Base-by-base conservation (phyloP, 2,113 vertebrate species). In the Seriola quinqueradiata region DNA sequence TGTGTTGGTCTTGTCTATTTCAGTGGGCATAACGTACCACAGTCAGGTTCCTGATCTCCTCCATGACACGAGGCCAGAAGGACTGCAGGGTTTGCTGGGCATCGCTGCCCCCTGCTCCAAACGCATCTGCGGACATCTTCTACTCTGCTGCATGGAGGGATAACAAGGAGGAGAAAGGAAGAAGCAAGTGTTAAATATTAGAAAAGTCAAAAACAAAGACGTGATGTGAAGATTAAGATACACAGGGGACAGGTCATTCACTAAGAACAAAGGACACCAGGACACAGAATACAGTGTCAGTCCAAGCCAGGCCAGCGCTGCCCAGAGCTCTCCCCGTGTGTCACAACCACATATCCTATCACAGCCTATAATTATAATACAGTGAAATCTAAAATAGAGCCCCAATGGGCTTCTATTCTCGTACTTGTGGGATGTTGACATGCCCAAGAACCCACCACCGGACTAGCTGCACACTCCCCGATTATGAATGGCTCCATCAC, bases 51-150 rank as follows among this genome's bases (percentile, higher is more conserved):
- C 97, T 96, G 71, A 99, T 99, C 92, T 99, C 98, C 87, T 99
- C 98, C 97, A 99, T 99, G 77, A 99, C 97, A 0, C 97, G 96
- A 8, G 98, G 98, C 98, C 98, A 99, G 94, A 99, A 99, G 83
- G 97, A 98, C 94, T 99, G 98, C 1, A 99, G 93, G 84, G 96
- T 98, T 70, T 99, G 97, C 95, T 99, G 98, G 72, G 98, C 98
- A 92, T 99, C 98, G 70, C 96, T 98, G 90, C 90, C 96, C 19
- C 96, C 92, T 0, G 96, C 87, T 83, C 96, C 97, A 8, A 99
- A 99, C 0, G 95, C 95, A 44, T 99, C 98, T 14, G 96, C 95
- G 36, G 98, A 97, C 98, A 99, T 99, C 76, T 79, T 95, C 90
- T 92, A 91, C 16, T 77, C 1, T 94, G 81, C 95, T 97, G 86